Evolutionary conservation across 2,113 vertebrate species (phyloP).

Genomic region (Centropus unirufus): DNA sequence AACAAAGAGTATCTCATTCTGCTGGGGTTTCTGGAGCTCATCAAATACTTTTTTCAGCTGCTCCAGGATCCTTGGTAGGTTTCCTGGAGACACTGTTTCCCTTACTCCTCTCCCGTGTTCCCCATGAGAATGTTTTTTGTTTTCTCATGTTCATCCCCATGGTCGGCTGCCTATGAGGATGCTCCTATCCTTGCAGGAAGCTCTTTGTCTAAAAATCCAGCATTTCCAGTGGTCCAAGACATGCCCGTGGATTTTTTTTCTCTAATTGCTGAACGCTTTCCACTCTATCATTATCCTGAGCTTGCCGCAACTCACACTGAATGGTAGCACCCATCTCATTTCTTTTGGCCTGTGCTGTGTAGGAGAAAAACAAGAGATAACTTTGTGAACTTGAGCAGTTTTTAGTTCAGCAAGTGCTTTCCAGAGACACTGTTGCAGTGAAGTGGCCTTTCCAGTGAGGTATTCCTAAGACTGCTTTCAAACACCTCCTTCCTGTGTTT

Average conservation of each 20-base stretch:
- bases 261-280: background rate
- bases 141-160: background rate
- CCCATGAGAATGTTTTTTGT: background rate
- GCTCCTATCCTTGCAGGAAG: background rate
- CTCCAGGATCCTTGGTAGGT: background rate
- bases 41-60: background rate
- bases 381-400: background rate
- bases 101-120: background rate
- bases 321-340: background rate
- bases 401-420: background rate
- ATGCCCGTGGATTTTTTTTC: background rate
- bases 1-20: background rate
- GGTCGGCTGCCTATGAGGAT: background rate
- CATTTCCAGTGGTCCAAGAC: background rate
- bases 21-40: background rate
- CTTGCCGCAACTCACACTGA: background rate
- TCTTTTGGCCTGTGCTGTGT: too few species aligned
- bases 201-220: background rate
- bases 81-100: background rate
- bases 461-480: background rate
- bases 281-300: background rate
- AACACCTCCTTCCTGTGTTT: background rate
- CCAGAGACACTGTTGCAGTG: background rate
- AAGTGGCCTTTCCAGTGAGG: rapidly evolving
- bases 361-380: background rate